phyloP scores from a whole-genome alignment of 2,797 vertebrate species.

The Menidia menidia region DNA sequence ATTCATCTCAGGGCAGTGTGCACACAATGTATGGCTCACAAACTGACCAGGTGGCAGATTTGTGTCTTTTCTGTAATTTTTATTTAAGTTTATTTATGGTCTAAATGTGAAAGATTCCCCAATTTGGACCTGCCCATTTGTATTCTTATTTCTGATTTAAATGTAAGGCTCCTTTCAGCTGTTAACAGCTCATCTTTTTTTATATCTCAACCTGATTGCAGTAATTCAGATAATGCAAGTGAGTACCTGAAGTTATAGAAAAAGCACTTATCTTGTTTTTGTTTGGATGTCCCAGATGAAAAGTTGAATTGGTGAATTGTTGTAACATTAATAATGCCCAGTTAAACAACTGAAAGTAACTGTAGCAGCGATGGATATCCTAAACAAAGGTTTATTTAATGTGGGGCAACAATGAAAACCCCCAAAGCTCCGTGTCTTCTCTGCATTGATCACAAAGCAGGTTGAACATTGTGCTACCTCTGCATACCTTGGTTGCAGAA shows the following conservation, averaged over 20 bases:
- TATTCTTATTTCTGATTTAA: background rate
- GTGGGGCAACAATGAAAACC: too few relatives aligned
- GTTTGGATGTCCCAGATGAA: background rate
- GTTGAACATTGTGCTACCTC: background rate
- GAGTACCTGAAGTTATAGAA: background rate
- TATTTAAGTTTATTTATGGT: background rate
- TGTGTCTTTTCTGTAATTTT: slow-evolving; percentile 9
- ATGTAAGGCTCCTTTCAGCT: background rate
- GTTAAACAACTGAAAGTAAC: too few relatives aligned
- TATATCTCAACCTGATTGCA: background rate
- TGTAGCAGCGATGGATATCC: too few relatives aligned
- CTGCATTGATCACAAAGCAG: background rate
- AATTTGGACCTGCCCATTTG: background rate
- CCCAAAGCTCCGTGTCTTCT: too few relatives aligned
- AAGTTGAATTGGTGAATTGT: background rate
- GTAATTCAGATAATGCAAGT: background rate
- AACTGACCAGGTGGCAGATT: background rate
- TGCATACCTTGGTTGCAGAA: background rate
- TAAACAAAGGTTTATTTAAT: too few relatives aligned
- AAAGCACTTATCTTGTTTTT: background rate
- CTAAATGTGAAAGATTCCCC: slow-evolving; percentile 3
- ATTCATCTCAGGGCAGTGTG: slow-evolving; percentile 28
- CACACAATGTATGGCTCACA: slow-evolving; percentile 28
- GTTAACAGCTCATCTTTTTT: too few relatives aligned
- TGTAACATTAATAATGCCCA: background rate